These are phyloP conservation scores for Syngnathus typhle DNA, from an alignment of 2,113 vertebrate genomes.

Conservation along the genomic window DNA sequence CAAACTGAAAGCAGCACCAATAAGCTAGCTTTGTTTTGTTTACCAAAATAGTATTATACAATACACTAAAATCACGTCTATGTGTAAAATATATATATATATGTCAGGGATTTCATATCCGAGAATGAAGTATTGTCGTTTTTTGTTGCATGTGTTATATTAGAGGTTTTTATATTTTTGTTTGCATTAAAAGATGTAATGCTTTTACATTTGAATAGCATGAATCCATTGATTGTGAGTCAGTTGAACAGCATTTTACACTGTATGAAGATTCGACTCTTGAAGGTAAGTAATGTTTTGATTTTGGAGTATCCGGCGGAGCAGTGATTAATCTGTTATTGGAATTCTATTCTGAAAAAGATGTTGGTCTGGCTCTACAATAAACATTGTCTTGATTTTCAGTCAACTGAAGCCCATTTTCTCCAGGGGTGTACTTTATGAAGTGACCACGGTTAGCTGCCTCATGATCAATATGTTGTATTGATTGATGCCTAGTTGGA, in stretches of 20 bases:
- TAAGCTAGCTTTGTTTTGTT: neutral
- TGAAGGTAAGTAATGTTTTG: too few species aligned
- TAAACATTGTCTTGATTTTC: neutral
- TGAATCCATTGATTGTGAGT: too few species aligned
- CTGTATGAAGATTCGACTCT: too few species aligned
- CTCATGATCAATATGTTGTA: neutral
- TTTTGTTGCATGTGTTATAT: conserved; percentile 1
- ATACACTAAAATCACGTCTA: neutral
- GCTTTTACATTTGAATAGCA: too few species aligned
- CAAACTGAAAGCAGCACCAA: neutral
- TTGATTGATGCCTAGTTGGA: neutral
- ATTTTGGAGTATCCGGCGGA: too few species aligned
- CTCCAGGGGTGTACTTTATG: neutral
- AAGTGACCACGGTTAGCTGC: neutral
- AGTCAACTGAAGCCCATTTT: neutral
- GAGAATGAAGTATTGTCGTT: conserved; percentile 4
- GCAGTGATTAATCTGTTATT: too few species aligned
- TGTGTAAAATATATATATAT: neutral
- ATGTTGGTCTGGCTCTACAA: neutral
- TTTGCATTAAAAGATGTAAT: too few species aligned
- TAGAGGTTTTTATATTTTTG: too few species aligned
- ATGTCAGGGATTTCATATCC: neutral
- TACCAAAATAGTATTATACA: neutral
- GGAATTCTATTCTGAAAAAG: too few species aligned
- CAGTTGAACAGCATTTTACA: too few species aligned